Percentiles rank a stretch among this genome's conserved stretches.
phyloP scores from a whole-genome alignment of 2,888 invertebrate genomes.

The Stomorhina lunata region DNA sequence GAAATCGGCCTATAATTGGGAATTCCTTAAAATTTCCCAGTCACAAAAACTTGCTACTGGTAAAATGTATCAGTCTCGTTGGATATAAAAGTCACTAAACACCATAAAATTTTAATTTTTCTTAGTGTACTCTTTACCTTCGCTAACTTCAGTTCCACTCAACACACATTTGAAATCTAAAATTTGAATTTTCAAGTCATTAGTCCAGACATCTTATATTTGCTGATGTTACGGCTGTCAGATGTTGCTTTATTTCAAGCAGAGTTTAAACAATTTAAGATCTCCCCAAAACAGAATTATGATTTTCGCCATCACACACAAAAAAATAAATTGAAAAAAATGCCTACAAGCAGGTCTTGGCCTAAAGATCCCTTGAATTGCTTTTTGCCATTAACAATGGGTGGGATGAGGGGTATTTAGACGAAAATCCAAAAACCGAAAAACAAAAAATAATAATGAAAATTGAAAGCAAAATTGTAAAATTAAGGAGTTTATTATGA shows the following conservation, averaged over 20 bases:
- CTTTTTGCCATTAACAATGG: slow-evolving; percentile 11
- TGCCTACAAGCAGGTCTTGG: slow-evolving; percentile 28
- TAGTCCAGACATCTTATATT: slow-evolving; percentile 20
- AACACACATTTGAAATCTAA: background rate
- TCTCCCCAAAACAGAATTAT: background rate
- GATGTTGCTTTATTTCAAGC: slow-evolving; percentile 36
- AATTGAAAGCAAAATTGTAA: slow-evolving; percentile 56
- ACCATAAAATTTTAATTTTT: no score
- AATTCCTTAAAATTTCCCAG: no score
- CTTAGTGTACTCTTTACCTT: no score
- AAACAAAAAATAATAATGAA: background rate
- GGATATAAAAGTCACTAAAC: no score
- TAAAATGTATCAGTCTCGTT: no score
- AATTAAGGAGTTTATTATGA: slow-evolving; percentile 65
- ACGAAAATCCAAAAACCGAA: background rate
- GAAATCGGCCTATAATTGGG: no score
- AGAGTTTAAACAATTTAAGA: slow-evolving; percentile 33
- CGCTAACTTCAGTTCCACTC: background rate
- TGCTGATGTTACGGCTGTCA: slow-evolving; percentile 36
- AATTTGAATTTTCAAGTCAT: slow-evolving; percentile 26
- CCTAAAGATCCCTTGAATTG: background rate
- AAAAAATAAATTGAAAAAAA: background rate
- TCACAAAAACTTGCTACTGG: no score
- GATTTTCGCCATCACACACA: slow-evolving; percentile 6
- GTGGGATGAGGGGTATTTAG: slow-evolving; percentile 1